These are phyloP conservation scores for Thunnus maccoyii DNA, from an alignment of 2,113 vertebrate genomes.

Conservation along the genomic window DNA sequence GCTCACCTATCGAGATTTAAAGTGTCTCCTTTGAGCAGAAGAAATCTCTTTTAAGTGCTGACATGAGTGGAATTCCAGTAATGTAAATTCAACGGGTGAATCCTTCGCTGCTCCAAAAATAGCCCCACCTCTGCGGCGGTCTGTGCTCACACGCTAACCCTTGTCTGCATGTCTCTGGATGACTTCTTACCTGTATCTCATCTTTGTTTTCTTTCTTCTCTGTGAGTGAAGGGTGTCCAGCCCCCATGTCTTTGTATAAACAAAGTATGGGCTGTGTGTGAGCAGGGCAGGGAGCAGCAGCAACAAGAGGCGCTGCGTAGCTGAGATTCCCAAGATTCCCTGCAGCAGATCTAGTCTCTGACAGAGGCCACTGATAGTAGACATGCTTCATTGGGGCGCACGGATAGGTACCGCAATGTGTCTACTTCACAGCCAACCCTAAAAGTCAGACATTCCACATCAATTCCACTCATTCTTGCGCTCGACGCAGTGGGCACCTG, in stretches of 20 bases:
- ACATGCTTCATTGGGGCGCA: conserved; percentile 56
- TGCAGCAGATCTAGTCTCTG: conserved; percentile 60
- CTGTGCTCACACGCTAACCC: conserved; percentile 80
- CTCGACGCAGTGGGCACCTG: conserved; percentile 4
- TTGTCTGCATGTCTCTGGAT: conserved; percentile 69
- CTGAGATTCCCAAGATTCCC: conserved; percentile 79
- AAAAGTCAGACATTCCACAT: conserved; percentile 57
- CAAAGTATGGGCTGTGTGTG: conserved; percentile 70
- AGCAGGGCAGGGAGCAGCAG: conserved; percentile 49
- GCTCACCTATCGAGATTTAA: conserved; percentile 45
- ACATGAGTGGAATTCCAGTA: conserved; percentile 76
- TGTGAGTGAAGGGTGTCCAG: conserved; percentile 78
- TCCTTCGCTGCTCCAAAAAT: conserved; percentile 75
- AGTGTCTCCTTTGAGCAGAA: conserved; percentile 56
- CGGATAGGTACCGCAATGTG: conserved; percentile 46
- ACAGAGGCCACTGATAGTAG: conserved; percentile 56
- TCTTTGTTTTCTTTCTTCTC: conserved; percentile 75
- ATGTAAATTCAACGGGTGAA: conserved; percentile 75
- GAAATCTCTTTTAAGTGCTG: conserved; percentile 71
- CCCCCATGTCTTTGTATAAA: conserved; percentile 77
- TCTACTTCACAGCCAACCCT: conserved; percentile 32
- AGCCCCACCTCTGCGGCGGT: conserved; percentile 66
- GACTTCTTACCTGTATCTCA: conserved; percentile 77
- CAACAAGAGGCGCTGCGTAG: conserved; percentile 62
- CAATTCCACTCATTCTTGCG: conserved; percentile 66